These are phyloP conservation scores for Cyaniris semiargus DNA, from an alignment of 2,888 invertebrate genomes.

Conservation along the genomic window DNA sequence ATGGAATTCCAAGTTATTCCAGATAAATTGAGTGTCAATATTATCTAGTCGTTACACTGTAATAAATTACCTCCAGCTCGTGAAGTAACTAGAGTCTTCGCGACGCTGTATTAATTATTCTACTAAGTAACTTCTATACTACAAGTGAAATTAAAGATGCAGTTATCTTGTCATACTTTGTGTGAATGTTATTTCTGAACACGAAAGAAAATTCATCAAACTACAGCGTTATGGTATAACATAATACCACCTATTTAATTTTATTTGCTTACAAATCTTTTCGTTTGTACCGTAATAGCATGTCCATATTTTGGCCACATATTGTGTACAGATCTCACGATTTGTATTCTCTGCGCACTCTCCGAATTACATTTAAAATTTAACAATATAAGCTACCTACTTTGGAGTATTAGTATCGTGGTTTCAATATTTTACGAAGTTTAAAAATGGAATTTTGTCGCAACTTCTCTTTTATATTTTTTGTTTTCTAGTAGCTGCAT, in stretches of 20 bases:
- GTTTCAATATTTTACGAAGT: neutral
- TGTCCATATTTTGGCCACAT: neutral
- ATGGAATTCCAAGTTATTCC: conserved; percentile 21
- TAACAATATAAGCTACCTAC: conserved; percentile 13
- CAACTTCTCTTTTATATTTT: neutral
- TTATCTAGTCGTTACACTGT: conserved; percentile 27
- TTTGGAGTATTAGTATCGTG: conserved; percentile 1
- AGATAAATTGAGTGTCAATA: conserved; percentile 30
- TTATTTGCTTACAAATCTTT: neutral
- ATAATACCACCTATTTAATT: neutral
- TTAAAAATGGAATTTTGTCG: neutral
- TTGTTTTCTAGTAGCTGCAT: neutral
- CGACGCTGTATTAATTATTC: conserved; percentile 27
- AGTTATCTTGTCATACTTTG: neutral
- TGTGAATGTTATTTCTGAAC: neutral
- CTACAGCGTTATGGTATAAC: too few relatives aligned
- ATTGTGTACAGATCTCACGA: neutral
- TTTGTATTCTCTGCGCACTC: conserved; percentile 5
- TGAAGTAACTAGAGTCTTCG: neutral
- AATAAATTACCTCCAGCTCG: conserved; percentile 21
- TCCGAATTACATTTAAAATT: conserved; percentile 19
- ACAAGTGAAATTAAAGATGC: neutral
- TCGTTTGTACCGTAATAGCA: neutral
- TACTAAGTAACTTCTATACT: neutral
- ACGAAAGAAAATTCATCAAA: too few relatives aligned